phyloP scores from a whole-genome alignment of 2,888 invertebrate genomes.

The Chrysina gloriosa region DNA sequence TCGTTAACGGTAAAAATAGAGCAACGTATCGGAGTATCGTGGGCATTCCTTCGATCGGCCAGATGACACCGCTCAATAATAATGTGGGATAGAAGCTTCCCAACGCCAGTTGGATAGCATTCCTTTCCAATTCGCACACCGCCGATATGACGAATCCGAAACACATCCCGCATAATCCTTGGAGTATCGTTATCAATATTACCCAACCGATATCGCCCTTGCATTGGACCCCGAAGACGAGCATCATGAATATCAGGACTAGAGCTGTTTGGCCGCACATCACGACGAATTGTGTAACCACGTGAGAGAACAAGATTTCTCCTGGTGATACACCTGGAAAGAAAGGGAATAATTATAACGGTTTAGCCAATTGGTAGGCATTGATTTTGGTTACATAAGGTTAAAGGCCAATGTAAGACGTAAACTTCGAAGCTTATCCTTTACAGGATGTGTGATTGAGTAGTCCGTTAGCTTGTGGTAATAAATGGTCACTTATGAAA shows the following conservation, averaged over 20 bases:
- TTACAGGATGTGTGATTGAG: too few relatives aligned
- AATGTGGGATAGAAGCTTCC: conserved; percentile 96
- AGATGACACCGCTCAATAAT: conserved; percentile 92
- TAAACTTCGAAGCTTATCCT: too few relatives aligned
- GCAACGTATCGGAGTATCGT: conserved; percentile 82
- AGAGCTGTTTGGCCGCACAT: conserved; percentile 94
- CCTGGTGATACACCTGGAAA: conserved; percentile 83
- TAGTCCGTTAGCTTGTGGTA: too few relatives aligned
- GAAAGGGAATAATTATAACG: not conserved
- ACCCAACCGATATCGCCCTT: conserved; percentile 89
- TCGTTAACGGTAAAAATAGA: conserved; percentile 85
- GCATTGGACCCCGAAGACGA: conserved; percentile 90
- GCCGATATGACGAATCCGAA: conserved; percentile 96
- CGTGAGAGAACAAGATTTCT: conserved; percentile 93
- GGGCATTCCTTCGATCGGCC: conserved; percentile 98
- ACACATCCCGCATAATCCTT: conserved; percentile 96
- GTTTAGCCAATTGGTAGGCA: too few relatives aligned
- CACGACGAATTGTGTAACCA: conserved; percentile 93
- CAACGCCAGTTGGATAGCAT: conserved; percentile 92
- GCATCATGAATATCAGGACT: conserved; percentile 91
- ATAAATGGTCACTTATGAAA: too few relatives aligned
- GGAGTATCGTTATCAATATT: conserved; percentile 85
- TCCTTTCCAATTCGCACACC: conserved; percentile 89
- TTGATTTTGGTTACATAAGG: too few relatives aligned
- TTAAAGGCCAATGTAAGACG: too few relatives aligned